Base-by-base conservation (phyloP, 2,797 vertebrate species). In the Botia kubotai region DNA sequence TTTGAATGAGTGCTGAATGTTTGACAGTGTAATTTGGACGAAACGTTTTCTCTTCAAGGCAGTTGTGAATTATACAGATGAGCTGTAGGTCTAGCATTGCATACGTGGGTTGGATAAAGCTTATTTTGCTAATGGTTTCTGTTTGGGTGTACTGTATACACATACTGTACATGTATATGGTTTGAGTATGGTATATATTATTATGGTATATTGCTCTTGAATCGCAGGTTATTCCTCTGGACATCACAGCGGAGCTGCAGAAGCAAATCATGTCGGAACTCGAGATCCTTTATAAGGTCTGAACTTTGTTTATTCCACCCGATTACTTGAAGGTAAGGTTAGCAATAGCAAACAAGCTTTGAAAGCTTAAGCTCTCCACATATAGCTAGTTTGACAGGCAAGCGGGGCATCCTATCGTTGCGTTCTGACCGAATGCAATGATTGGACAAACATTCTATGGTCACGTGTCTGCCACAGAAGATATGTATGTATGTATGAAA, bases 241-340 rank as follows among this genome's bases (percentile, higher is more conserved):
- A 99, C 84, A 99, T 99, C 91, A 99, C 98, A 1, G 94, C 96
- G 93, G 98, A 99, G 74, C 93, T 99, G 83, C 98, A 99, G 92
- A 99, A 98, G 87, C 98, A 99, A 91, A 99, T 99, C 86, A 99
- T 99, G 97, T 99, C 98, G 0, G 98, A 99, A 89, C 91, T 99
- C 90, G 98, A 99, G 92, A 99, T 99, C 85, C 97, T 99, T 85
- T 99, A 99, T 89, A 99, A 98, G 97, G 98, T 99, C 82, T 0
- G 83, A 17, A 0, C 11, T 3, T 60, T 21, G 66, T 66, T 65
- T 63, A 17, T 5, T 50, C 53, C 48, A 33, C 67, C 10, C 58
- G 2, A 53, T 16, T 63, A 65, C 48, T 82, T 29, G 4, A 29
- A 29, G 29, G 29, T 29, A 29, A 4, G 29, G 29, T 29, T 2